phyloP scores from a whole-genome alignment of 2,797 vertebrate species.

The Odontamblyopus lacepedii region DNA sequence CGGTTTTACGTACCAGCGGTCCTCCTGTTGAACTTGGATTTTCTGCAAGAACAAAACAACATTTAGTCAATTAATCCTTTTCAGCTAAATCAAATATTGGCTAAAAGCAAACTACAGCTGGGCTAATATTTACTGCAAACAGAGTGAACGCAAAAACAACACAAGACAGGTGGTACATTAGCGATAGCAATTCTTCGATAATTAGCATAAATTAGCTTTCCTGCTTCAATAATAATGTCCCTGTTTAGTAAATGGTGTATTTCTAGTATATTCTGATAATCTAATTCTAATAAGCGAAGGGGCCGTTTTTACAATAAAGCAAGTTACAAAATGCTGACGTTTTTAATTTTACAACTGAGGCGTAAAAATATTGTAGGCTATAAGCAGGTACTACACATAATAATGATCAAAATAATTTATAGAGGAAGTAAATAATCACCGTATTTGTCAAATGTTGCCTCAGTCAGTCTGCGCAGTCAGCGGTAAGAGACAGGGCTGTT shows the following conservation, averaged over 20 bases:
- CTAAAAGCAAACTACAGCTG: neutral
- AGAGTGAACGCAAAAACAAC: neutral
- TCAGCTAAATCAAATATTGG: too few relatives aligned
- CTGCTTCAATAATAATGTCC: neutral
- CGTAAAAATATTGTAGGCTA: neutral
- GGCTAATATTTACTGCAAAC: neutral
- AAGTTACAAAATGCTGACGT: neutral
- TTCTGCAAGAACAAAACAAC: slow-evolving; percentile 75
- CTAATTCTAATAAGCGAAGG: neutral
- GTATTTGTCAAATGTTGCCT: slow-evolving; percentile 1
- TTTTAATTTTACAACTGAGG: neutral
- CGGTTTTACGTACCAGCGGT: slow-evolving; percentile 79
- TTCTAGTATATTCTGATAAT: neutral
- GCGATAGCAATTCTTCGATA: neutral
- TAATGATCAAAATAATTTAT: neutral
- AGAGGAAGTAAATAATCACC: slow-evolving; percentile 6
- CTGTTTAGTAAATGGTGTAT: neutral
- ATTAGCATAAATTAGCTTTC: neutral
- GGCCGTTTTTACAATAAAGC: slow-evolving; percentile 5
- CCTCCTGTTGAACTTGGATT: slow-evolving; percentile 80
- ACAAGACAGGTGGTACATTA: slow-evolving; percentile 5
- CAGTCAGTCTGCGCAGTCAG: slow-evolving; percentile 9
- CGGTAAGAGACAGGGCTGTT: slow-evolving; percentile 1
- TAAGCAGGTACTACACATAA: neutral
- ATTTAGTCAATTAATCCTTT: neutral